Percentiles rank a stretch among this genome's conserved stretches.
Evolutionary conservation across 2,888 invertebrate species (phyloP).

Genomic region (Drosophila acutilabella): DNA sequence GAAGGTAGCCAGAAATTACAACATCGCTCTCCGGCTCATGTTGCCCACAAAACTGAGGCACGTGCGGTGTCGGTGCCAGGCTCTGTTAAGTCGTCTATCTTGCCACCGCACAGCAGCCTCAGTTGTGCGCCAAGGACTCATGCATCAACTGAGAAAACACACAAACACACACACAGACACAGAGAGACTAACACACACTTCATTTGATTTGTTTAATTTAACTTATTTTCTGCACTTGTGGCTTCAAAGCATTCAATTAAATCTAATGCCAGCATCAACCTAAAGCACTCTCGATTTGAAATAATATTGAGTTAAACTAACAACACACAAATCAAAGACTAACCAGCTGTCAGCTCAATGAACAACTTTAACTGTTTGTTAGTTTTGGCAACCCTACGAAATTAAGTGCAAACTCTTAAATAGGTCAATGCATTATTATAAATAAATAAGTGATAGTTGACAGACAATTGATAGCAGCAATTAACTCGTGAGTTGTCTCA

Average conservation of each 20-base stretch:
- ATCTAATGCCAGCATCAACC: slow-evolving; percentile 40
- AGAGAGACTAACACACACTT: slow-evolving; percentile 51
- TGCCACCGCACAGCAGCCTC: slow-evolving; percentile 46
- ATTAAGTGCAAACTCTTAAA: slow-evolving; percentile 2
- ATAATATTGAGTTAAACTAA: slow-evolving; percentile 30
- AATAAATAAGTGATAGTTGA: background rate
- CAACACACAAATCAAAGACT: slow-evolving; percentile 18
- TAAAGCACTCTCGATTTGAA: slow-evolving; percentile 12
- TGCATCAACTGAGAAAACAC: slow-evolving; percentile 34
- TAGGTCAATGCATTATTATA: background rate
- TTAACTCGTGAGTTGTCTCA: background rate
- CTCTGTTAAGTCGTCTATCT: slow-evolving; percentile 64
- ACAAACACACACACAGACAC: slow-evolving; percentile 13
- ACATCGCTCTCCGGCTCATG: slow-evolving; percentile 40
- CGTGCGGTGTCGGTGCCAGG: slow-evolving; percentile 53
- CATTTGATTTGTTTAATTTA: slow-evolving; percentile 80
- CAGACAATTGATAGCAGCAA: background rate
- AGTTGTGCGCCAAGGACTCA: slow-evolving; percentile 43
- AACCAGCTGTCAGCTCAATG: slow-evolving; percentile 22
- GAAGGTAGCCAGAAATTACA: slow-evolving; percentile 71
- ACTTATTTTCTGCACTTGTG: slow-evolving; percentile 63
- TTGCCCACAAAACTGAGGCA: slow-evolving; percentile 59
- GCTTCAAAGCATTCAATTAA: slow-evolving; percentile 58
- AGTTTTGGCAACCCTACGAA: slow-evolving; percentile 12
- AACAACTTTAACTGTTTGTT: slow-evolving; percentile 35